Evolutionary conservation across 2,888 invertebrate genomes (phyloP), one percentile per base, ranked within the genome.

Genomic region (Xestia rhomboidea): DNA sequence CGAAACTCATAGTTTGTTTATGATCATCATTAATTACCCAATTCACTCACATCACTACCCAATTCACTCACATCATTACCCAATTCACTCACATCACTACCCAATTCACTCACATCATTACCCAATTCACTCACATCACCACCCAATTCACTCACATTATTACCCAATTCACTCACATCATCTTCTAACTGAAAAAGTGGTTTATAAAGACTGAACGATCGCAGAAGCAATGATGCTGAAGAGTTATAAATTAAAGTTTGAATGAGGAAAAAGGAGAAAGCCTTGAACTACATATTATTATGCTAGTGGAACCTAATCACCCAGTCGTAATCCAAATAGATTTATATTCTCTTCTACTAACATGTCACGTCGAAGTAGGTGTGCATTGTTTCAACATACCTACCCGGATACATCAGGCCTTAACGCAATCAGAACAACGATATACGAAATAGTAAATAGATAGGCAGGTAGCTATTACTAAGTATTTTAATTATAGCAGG

Each of bases 301-400:
- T 30, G 54, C 15, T 6, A 38, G 24, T 71, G 24, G 34, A 51
- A 44, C 27, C 30, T 64, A 51, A 69, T 82, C 60, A 69, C 51
- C 13, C 51, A 72, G 63, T 67, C 66, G 41, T 27, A 38, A 41
- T 54, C 69, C 57, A 81, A 82, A 81, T 30, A 49, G 30, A 7
- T 62, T n/a, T 64, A 27, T 54, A 51, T 62, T 54, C 13, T 60
- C 41, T 76, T 71, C 27, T 24, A 70, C 24, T 67, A 38, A 34
- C 79, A 73, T 74, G 64, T 86, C 77, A 80, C 80, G 75, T 68
- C 30, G 64, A 68, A 46, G 68, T 73, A 57, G 51, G 76, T 38
- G 62, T 13, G 62, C 70, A 77, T 86, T 86, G 81, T 75, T 75
- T 70, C 68, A 77, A 86, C 75, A 77, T 67, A 63, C 18, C 15